A percentile compares a stretch with the other conserved stretches of the same genome.
phyloP scores from a whole-genome alignment of 2,797 vertebrate genomes.

The Characodon lateralis region DNA sequence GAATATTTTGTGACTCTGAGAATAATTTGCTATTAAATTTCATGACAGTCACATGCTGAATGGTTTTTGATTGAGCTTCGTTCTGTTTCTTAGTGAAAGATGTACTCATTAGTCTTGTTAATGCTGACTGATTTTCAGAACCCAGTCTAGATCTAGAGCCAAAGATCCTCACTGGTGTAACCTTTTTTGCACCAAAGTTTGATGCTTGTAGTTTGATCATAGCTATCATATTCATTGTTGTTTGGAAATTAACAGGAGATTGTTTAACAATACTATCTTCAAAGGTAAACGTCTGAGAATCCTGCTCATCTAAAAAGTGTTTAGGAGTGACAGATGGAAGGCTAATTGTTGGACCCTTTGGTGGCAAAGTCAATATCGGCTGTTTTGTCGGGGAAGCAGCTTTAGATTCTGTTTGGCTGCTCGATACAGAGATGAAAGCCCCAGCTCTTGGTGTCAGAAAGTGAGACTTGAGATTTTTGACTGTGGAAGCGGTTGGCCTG shows the following conservation, averaged over 20 bases:
- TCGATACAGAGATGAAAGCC: constrained; percentile 51
- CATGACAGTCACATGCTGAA: neutral
- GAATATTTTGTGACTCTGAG: constrained; percentile 5
- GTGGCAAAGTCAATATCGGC: constrained; percentile 27
- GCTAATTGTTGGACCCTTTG: constrained; percentile 24
- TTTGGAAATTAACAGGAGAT: constrained; percentile 23
- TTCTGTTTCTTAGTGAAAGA: constrained; percentile 16
- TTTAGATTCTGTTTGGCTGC: constrained; percentile 21
- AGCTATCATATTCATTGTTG: constrained; percentile 1
- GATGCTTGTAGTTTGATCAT: constrained; percentile 15
- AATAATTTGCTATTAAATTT: constrained; percentile 20
- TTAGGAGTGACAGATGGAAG: constrained; percentile 28
- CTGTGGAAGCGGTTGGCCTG: constrained; percentile 20
- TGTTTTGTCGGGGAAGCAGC: constrained; percentile 21
- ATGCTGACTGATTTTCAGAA: neutral
- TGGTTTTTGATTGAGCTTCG: constrained; percentile 28
- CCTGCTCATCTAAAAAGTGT: constrained; percentile 16
- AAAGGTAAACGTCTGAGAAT: constrained; percentile 19
- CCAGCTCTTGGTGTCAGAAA: constrained; percentile 30
- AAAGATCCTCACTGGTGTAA: constrained; percentile 9
- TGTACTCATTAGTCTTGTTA: constrained; percentile 12
- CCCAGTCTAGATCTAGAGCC: constrained; percentile 16
- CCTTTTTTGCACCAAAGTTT: constrained; percentile 1
- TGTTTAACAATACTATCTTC: constrained; percentile 35
- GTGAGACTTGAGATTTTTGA: constrained; percentile 32